These are phyloP conservation scores for Aporophyla lueneburgensis DNA, from an alignment of 2,888 invertebrate genomes.

Conservation along the genomic window DNA sequence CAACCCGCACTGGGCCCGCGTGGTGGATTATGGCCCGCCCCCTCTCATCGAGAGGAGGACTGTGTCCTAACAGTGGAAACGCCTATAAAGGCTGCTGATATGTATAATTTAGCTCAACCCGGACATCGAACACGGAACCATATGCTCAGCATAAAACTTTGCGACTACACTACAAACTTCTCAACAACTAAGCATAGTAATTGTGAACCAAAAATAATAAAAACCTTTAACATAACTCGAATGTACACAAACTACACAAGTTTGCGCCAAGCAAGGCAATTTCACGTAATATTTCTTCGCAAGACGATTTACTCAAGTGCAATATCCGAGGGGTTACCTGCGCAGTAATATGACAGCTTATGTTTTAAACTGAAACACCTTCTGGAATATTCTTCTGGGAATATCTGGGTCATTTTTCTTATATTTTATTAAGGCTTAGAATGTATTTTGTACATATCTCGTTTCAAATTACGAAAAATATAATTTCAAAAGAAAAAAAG, in stretches of 20 bases:
- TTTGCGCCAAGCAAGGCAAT: slow-evolving; percentile 51
- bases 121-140: too few species aligned
- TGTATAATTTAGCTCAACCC: too few species aligned
- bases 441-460: not conserved
- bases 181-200: not conserved
- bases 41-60: too few species aligned
- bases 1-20: too few species aligned
- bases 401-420: slow-evolving; percentile 23
- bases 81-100: too few species aligned
- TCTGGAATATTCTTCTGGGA: slow-evolving; percentile 26
- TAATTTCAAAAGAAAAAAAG: too few species aligned
- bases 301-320: slow-evolving; percentile 63
- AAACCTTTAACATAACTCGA: slow-evolving; percentile 9
- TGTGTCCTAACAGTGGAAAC: too few species aligned
- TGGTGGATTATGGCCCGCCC: too few species aligned
- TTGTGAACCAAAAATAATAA: slow-evolving; percentile 10
- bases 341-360: slow-evolving; percentile 61
- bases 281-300: slow-evolving; percentile 60
- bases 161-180: too few species aligned
- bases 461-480: too few species aligned
- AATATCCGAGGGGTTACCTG: slow-evolving; percentile 57
- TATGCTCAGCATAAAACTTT: too few species aligned
- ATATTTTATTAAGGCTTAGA: not conserved
- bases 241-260: slow-evolving; percentile 41
- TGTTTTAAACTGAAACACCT: slow-evolving; percentile 53